A percentile compares a stretch with the other conserved stretches of the same genome.
Conservation (phyloP, 2,888 invertebrate genomes). For the Podotricha telesiphe region DNA sequence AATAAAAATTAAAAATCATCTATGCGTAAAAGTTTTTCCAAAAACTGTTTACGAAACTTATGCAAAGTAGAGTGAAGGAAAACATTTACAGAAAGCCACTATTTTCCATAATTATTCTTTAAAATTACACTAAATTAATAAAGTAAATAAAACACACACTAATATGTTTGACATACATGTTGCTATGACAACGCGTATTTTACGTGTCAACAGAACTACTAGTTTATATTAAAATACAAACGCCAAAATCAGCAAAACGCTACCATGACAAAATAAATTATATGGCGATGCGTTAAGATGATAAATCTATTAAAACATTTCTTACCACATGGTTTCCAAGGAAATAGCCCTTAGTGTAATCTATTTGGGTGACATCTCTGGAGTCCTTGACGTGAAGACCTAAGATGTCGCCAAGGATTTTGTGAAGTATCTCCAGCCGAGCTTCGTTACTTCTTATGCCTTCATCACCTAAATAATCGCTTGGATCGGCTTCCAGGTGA, state of each 20-base stretch:
- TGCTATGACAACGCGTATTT: too few relatives aligned
- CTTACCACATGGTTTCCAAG: slow-evolving; percentile 92
- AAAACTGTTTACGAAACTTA: too few relatives aligned
- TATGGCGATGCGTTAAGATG: slow-evolving; percentile 58
- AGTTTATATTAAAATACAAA: slow-evolving; percentile 37
- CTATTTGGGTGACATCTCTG: slow-evolving; percentile 57
- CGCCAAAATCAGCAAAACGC: slow-evolving; percentile 55
- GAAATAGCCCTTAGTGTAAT: slow-evolving; percentile 88
- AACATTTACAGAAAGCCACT: too few relatives aligned
- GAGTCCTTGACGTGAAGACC: slow-evolving; percentile 84
- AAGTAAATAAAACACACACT: too few relatives aligned
- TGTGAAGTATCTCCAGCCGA: slow-evolving; percentile 90
- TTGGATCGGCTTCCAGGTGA: slow-evolving; percentile 91
- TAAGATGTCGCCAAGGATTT: slow-evolving; percentile 88
- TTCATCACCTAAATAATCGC: slow-evolving; percentile 75
- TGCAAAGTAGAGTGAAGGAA: too few relatives aligned
- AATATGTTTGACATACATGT: too few relatives aligned
- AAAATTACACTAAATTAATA: too few relatives aligned
- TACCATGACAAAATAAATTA: slow-evolving; percentile 47
- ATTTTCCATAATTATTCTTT: too few relatives aligned
- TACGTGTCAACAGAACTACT: background rate
- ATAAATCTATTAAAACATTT: background rate
- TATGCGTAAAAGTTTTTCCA: background rate
- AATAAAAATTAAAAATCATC: background rate
- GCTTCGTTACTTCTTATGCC: slow-evolving; percentile 83